Conservation (phyloP, 2,797 vertebrate species). For the Lagorchestes hirsutus region DNA sequence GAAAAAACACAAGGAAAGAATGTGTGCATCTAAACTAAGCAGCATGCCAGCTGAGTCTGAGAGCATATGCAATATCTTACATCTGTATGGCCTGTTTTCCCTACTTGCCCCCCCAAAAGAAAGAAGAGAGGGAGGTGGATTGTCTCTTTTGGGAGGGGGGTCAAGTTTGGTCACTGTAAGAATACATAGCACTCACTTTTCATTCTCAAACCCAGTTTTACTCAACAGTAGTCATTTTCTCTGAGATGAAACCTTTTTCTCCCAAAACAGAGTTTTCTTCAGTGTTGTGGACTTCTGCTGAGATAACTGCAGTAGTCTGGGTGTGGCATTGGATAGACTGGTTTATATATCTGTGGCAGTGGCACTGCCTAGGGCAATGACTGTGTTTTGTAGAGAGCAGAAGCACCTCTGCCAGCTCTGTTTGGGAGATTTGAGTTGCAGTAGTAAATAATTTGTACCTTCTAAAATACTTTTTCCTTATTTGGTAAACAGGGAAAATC, state of each 20-base stretch:
- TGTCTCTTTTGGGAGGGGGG: background rate
- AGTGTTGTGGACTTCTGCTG: background rate
- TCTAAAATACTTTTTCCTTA: background rate
- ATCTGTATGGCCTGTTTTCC: background rate
- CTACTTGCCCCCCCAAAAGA: background rate
- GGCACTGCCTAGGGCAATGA: background rate
- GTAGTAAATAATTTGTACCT: background rate
- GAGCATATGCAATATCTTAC: background rate
- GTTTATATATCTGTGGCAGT: background rate
- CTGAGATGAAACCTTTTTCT: background rate
- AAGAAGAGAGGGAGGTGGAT: background rate
- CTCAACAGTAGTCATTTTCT: no score
- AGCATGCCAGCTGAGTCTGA: background rate
- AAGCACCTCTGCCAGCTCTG: background rate
- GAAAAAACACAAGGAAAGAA: background rate
- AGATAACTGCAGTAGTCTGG: background rate
- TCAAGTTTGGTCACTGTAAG: background rate
- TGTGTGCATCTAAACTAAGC: background rate
- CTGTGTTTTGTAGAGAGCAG: background rate
- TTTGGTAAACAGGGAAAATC: background rate
- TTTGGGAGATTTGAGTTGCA: background rate
- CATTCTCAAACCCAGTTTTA: background rate
- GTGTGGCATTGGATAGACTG: background rate
- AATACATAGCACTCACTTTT: background rate
- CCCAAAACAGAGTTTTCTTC: background rate